Evolutionary conservation across 2,888 invertebrate species (phyloP), one percentile per base, ranked within the genome.

Genomic region (Orgyia antiqua): DNA sequence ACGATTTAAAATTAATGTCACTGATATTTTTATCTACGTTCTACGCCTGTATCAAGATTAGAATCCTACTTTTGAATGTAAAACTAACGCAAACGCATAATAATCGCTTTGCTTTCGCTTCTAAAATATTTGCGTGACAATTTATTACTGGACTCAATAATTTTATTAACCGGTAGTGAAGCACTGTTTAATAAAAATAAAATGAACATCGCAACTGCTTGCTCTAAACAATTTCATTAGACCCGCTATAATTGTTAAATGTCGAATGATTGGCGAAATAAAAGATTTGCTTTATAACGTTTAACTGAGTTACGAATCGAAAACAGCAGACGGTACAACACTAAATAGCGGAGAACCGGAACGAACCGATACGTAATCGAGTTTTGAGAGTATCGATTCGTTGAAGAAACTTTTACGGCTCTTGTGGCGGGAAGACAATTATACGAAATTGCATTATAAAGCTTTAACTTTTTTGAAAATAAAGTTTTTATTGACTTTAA

Each of bases 221-320:
- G 36, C 29, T 19, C 29, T 29, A 31, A 24, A 32, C 44, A 54
- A 62, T 62, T 50, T 28, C 27, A 63, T 60, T 56, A 58, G 36
- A 34, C 31, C 25, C 10, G 23, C 31, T 39, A 38, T 47, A 52
- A 51, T 52, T 54, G 51, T 27, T 38, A 38, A 45, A 45, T 38
- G 33, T 40, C 18, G 35, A 44, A 47, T 45, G 44, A 47, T 52
- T 60, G 61, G 45, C 27, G 38, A 57, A 56, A 62, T 52, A 53
- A 60, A 61, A 51, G 47, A 49, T 52, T 42, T 50, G 32, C 34
- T 57, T 48, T 46, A 56, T 51, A 52, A 45, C 46, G 39, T 42
- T 39, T 59, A 64, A 65, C 39, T 51, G 42, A 61, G 58, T 65
- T 65, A 61, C 46, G 52, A 51, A 49, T 60, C 52, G 60, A 56